These are phyloP conservation scores for Pterocles burchelli DNA, from an alignment of 2,113 vertebrate species.

Conservation along the genomic window DNA sequence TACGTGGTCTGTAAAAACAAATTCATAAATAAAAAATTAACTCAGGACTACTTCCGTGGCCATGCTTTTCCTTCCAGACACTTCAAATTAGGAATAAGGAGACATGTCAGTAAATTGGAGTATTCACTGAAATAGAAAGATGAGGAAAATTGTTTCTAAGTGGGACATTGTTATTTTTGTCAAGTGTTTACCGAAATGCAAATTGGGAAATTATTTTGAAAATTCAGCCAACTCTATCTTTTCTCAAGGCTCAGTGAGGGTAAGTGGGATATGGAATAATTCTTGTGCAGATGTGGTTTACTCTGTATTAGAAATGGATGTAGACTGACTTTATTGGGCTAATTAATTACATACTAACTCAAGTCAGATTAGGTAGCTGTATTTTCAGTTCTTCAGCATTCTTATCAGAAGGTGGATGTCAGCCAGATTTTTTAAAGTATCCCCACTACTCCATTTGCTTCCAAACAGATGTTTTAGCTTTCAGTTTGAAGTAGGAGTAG, in stretches of 20 bases:
- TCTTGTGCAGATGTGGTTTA: not conserved
- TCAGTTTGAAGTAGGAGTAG: not conserved
- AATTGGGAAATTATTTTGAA: not conserved
- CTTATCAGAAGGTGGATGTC: not conserved
- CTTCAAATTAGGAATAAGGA: not conserved
- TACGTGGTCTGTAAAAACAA: not conserved
- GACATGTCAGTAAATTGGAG: not conserved
- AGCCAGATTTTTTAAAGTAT: not conserved
- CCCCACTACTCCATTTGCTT: not conserved
- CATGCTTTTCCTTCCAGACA: not conserved
- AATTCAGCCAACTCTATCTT: not conserved
- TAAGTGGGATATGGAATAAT: not conserved
- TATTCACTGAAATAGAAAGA: not conserved
- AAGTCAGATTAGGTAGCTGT: not conserved
- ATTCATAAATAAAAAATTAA: not conserved
- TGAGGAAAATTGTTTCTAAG: not conserved
- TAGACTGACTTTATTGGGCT: not conserved
- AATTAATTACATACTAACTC: not conserved
- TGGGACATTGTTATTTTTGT: not conserved
- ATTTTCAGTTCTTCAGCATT: not conserved
- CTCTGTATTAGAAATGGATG: not conserved
- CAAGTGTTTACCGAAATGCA: constrained; percentile 12
- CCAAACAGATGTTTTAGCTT: not conserved
- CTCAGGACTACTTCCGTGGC: not conserved
- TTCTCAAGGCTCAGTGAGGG: not conserved